phyloP scores from a whole-genome alignment of 2,113 vertebrate genomes.

The Psilopsiagon aymara region DNA sequence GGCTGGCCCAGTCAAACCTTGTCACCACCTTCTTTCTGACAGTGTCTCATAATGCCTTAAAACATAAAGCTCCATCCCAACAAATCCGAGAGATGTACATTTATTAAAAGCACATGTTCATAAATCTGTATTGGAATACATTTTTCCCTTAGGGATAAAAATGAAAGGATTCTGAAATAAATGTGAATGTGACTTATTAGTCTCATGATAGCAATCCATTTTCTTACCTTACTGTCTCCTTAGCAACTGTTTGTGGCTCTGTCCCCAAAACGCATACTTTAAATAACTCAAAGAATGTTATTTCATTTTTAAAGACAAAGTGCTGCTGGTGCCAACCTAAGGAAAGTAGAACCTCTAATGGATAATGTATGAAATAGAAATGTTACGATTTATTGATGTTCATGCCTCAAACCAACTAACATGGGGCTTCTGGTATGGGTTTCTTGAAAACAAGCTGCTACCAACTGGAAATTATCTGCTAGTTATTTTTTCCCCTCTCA shows the following conservation, averaged over 20 bases:
- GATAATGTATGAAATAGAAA: background rate
- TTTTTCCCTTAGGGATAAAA: background rate
- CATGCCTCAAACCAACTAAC: background rate
- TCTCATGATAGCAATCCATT: background rate
- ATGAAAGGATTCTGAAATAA: background rate
- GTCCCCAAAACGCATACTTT: background rate
- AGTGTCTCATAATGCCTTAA: background rate
- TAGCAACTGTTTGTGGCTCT: background rate
- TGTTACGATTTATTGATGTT: background rate
- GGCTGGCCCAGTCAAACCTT: background rate
- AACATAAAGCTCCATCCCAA: background rate
- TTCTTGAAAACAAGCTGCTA: background rate
- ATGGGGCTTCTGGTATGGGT: background rate
- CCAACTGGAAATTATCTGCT: background rate
- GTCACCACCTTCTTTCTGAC: background rate
- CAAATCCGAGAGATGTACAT: background rate
- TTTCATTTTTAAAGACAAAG: background rate
- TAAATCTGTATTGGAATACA: background rate
- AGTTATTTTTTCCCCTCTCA: background rate
- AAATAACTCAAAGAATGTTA: background rate
- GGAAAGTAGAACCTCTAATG: background rate
- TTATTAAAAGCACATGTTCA: background rate
- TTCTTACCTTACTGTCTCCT: background rate
- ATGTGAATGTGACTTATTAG: background rate
- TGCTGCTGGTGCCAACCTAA: background rate